Conservation (phyloP, 2,113 vertebrate genomes). For the Actenoides lindsayi region DNA sequence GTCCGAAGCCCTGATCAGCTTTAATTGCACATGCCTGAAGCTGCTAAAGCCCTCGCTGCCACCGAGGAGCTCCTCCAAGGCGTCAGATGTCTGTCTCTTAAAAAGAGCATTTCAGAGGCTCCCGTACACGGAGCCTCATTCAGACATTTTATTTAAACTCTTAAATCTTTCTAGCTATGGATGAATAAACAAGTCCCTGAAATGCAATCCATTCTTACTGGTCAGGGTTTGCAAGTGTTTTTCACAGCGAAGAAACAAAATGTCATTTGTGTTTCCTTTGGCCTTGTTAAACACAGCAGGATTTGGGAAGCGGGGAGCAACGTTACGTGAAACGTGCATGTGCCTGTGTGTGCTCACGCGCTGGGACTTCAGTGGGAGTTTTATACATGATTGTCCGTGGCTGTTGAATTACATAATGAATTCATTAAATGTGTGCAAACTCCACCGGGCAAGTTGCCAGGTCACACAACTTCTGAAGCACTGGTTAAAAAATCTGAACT, state of each 20-base stretch:
- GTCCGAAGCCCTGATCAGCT: constrained; percentile 48
- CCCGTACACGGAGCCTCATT: constrained; percentile 16
- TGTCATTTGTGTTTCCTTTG: constrained; percentile 43
- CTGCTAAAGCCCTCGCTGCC: constrained; percentile 61
- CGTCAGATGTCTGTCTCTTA: constrained; percentile 68
- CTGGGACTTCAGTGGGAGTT: background rate
- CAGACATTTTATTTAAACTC: constrained; percentile 57
- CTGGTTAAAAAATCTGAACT: background rate
- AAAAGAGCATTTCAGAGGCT: constrained; percentile 56
- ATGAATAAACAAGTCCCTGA: constrained; percentile 43
- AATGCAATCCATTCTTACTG: constrained; percentile 44
- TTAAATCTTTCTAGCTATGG: constrained; percentile 63
- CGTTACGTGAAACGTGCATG: fast-evolving
- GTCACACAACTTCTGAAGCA: background rate
- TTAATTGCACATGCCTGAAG: constrained; percentile 48
- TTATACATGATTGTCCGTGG: fast-evolving
- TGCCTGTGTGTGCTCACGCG: fast-evolving
- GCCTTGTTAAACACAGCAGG: background rate
- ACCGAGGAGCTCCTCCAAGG: constrained; percentile 37
- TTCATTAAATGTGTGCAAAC: background rate
- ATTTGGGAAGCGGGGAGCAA: background rate
- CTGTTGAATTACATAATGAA: background rate
- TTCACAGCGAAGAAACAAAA: constrained; percentile 35
- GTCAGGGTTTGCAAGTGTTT: constrained; percentile 52
- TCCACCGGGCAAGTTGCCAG: background rate